Evolutionary conservation across 1,140 invertebrate genomes (phyloP), one percentile per base, ranked within the genome.

Genomic region (Sogatella furcifera): DNA sequence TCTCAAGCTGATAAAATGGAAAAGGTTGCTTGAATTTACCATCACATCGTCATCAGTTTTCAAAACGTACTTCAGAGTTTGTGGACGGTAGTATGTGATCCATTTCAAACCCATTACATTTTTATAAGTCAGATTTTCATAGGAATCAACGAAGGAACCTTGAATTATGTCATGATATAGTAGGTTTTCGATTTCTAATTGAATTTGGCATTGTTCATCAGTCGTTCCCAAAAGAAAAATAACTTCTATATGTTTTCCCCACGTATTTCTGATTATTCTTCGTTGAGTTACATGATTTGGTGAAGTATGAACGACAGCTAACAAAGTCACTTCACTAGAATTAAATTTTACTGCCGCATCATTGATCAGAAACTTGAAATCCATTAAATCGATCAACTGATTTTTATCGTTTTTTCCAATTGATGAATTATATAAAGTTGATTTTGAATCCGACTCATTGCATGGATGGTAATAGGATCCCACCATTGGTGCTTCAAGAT

Each of bases 71-170:
- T 81, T 83, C 38, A 84, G 85, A 64, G 79, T 75, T 63, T 66
- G 62, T 10, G 34, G 34, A 70, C 75, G 83, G 72, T 84, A 80
- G 68, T 84, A 82, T 6, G 81, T 77, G 43, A 84, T 80, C 84
- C 89, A 94, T 70, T 89, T 89, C n/a, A 93, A 78, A 1, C 80
- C 84, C 81, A 89, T 88, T 5, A 88, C 82, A 72, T 91, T 88
- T 73, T 94, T 94, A 68, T 90, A 90, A 1, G 90, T 92, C 73
- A 94, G 80, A 74, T 93, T 94, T 62, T 83, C 79, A 69, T 93
- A 94, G 31, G 78, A 78, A 74, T 93, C 90, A 10, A 78, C 59
- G 71, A 92, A 92, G 65, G 80, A 83, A 19, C 88, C 89, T 73
- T 90, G 86, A 24, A 92, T 78, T 58, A 93, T 77, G 69, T 94